Conservation (phyloP, 2,797 vertebrate genomes). For the Carcharodon carcharias region DNA sequence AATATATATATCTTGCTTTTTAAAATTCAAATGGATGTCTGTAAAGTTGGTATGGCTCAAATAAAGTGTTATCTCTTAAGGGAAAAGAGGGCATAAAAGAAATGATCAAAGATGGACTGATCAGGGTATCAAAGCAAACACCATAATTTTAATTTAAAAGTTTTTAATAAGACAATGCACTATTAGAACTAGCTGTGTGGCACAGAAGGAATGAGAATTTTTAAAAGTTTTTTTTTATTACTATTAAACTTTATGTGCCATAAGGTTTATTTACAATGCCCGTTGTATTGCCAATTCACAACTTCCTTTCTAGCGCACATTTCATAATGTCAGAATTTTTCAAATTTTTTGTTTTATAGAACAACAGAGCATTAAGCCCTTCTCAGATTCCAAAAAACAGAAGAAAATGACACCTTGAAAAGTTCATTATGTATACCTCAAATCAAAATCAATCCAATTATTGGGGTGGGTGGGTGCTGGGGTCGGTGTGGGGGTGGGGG, state of each 20-base stretch:
- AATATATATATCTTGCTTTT: conserved; percentile 4
- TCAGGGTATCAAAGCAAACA: not conserved
- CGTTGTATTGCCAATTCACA: not conserved
- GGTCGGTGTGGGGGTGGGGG: too few species aligned
- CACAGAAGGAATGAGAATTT: not conserved
- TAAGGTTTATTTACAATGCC: not conserved
- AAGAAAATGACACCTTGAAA: not conserved
- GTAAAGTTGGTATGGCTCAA: not conserved
- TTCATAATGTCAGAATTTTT: not conserved
- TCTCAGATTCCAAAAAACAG: not conserved
- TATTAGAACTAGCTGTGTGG: not conserved
- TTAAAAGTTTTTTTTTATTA: conserved; percentile 34
- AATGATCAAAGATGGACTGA: not conserved
- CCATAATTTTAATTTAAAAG: conserved; percentile 32
- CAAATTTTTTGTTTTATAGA: not conserved
- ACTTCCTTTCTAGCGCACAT: not conserved
- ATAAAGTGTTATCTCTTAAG: not conserved
- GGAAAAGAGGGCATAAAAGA: not conserved
- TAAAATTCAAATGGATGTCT: conserved; percentile 20
- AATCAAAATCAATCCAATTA: not conserved
- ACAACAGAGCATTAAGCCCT: not conserved
- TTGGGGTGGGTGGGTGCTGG: too few species aligned
- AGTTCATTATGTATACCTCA: not conserved
- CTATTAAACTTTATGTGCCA: not conserved
- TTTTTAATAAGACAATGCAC: conserved; percentile 38